Evolutionary conservation across 2,888 invertebrate genomes (phyloP).

Genomic region (Macrosiphum euphorbiae): DNA sequence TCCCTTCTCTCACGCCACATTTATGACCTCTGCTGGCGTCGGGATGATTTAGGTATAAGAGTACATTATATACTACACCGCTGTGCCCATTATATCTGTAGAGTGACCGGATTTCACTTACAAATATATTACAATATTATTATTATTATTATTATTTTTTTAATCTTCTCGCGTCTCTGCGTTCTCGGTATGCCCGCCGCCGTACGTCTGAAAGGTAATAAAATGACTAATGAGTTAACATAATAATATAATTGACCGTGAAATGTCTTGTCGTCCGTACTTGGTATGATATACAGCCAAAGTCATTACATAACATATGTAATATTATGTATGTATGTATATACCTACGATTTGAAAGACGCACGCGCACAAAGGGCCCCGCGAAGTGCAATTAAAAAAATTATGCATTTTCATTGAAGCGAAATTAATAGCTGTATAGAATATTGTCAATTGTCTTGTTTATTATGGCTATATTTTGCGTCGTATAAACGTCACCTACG

Average conservation of each 20-base stretch:
- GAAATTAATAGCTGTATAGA: background rate
- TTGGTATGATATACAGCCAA: background rate
- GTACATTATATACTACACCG: background rate
- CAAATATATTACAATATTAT: background rate
- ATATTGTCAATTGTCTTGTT: background rate
- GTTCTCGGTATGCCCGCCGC: background rate
- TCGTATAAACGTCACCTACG: background rate
- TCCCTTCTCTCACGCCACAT: background rate
- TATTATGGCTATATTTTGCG: background rate
- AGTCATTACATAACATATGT: background rate
- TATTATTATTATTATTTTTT: background rate
- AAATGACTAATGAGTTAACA: conserved; percentile 35
- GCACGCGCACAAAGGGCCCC: background rate
- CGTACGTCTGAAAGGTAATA: background rate
- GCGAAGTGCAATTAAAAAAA: background rate
- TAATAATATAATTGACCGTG: conserved; percentile 40
- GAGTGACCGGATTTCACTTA: conserved; percentile 18
- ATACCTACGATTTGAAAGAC: background rate
- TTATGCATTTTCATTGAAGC: conserved; percentile 2
- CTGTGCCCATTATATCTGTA: background rate
- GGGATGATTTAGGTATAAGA: background rate
- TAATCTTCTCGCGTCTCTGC: background rate
- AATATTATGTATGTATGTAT: background rate
- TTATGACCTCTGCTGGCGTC: background rate
- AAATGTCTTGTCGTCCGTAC: background rate